Base-by-base conservation (phyloP, 2,888 invertebrate species). In the Lomographa bimaculata region DNA sequence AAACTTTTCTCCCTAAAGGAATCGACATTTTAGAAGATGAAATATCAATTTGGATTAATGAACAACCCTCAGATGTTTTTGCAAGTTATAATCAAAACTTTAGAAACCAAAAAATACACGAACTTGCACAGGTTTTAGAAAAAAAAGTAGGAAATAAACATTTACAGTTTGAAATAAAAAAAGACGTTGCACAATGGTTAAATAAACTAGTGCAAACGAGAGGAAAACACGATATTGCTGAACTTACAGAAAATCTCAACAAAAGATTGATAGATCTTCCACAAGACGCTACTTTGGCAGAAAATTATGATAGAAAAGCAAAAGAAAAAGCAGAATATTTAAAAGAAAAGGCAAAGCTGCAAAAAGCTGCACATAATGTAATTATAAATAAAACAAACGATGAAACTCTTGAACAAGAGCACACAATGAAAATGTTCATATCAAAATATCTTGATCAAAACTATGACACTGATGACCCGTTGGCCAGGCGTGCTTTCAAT, bases 21-120 rank as follows among this genome's bases (percentile, higher is more conserved):
- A 45, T 54, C 28, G 69, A 76, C 39, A 49, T 72, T 3, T 29
- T 78, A 41, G 60, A 71, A 70, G 74, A 79, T 39, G 65, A 71
- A 56, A 74, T 79, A 48, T 74, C 74, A 0, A 61, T 67, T 6
- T 78, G 77, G 75, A 58, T 78, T 50, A 68, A 75, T 44, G 63
- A 77, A 37, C 74, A 77, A 44, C 62, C 71, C 0, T 45, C 61
- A 1, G 46, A 63, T 18, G 60, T 74, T 29, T 71, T 62, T 45
- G 11, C 4, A 0, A 8, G 50, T 10, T 42, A 49, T 7, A 60
- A 65, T 17, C 60, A 50, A 47, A 38, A 25, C 2, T 33, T 24
- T 2, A 59, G 58, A 34, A 44, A 54, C 17, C 52, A 58, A 43
- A 46, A 58, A 50, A 44, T 71, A 7, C 60, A 68, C n/a, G 62